Conservation (phyloP, 1,140 invertebrate genomes). For the Drosophila virilis region DNA sequence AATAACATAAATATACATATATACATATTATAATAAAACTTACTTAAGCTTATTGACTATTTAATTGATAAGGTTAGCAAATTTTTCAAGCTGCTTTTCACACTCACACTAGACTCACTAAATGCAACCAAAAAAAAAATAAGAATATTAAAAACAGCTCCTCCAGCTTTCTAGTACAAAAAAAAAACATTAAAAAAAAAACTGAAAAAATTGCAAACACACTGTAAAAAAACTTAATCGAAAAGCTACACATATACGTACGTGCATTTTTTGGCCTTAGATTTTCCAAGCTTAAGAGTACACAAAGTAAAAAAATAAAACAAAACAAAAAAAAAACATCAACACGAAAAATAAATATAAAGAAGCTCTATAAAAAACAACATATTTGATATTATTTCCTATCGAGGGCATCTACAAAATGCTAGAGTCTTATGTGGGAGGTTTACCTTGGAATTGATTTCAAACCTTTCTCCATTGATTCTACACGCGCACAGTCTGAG, state of each 20-base stretch:
- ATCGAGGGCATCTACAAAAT: no score
- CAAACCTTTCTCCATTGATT: background rate
- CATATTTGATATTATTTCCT: no score
- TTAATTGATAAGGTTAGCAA: slow-evolving; percentile 72
- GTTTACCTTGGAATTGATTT: background rate
- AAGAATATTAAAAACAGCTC: slow-evolving; percentile 16
- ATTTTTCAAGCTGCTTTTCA: slow-evolving; percentile 74
- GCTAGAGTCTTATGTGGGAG: no score
- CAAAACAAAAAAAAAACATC: slow-evolving; percentile 55
- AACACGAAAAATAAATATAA: slow-evolving; percentile 63
- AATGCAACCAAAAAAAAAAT: slow-evolving; percentile 6
- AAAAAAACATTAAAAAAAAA: slow-evolving; percentile 34
- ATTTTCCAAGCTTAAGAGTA: slow-evolving; percentile 72
- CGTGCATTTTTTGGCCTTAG: slow-evolving; percentile 78
- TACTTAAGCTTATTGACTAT: slow-evolving; percentile 73
- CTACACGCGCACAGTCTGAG: background rate
- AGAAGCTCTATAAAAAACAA: slow-evolving; percentile 30
- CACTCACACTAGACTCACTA: slow-evolving; percentile 20
- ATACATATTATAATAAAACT: slow-evolving; percentile 49
- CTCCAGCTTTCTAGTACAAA: slow-evolving; percentile 78
- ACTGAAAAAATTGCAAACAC: slow-evolving; percentile 39
- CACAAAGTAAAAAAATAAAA: slow-evolving; percentile 52
- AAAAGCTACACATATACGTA: slow-evolving; percentile 70
- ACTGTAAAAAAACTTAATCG: slow-evolving; percentile 58
- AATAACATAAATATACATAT: slow-evolving; percentile 62